A percentile compares a stretch with the other conserved stretches of the same genome.
Conservation (phyloP, 1,140 invertebrate species). For the Euura lappo region DNA sequence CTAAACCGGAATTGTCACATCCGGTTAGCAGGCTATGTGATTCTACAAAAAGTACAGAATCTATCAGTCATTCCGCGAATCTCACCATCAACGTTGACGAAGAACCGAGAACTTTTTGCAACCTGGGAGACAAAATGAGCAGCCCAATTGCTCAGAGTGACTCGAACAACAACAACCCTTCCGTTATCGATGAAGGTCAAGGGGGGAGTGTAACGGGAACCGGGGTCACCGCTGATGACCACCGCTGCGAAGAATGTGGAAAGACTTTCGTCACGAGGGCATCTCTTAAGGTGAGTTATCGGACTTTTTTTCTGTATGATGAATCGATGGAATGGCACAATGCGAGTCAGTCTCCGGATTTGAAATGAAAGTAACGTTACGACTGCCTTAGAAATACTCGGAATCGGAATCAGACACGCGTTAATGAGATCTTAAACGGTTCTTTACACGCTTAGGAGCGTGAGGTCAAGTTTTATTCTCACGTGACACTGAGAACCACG, state of each 20-base stretch:
- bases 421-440: too few relatives aligned
- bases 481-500: background rate
- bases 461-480: background rate
- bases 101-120: background rate
- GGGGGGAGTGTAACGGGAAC: constrained; percentile 14
- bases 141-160: constrained; percentile 29
- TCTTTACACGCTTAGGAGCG: too few relatives aligned
- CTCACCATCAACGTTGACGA: background rate
- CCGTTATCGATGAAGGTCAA: constrained; percentile 19
- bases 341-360: too few relatives aligned
- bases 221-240: constrained; percentile 30
- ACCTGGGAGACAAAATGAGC: background rate
- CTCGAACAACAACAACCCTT: constrained; percentile 40
- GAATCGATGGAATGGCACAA: too few relatives aligned
- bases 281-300: constrained; percentile 53
- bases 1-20: constrained; percentile 35
- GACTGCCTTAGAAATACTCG: too few relatives aligned
- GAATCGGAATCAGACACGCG: too few relatives aligned
- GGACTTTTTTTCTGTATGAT: too few relatives aligned
- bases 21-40: constrained; percentile 47
- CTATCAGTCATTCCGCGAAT: background rate
- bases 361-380: too few relatives aligned
- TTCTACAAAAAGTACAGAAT: constrained; percentile 21
- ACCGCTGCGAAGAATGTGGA: constrained; percentile 56
- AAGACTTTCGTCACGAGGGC: constrained; percentile 58